These are phyloP conservation scores for Eupristina koningsbergeri DNA, from an alignment of 1,140 invertebrate genomes.

Conservation along the genomic window DNA sequence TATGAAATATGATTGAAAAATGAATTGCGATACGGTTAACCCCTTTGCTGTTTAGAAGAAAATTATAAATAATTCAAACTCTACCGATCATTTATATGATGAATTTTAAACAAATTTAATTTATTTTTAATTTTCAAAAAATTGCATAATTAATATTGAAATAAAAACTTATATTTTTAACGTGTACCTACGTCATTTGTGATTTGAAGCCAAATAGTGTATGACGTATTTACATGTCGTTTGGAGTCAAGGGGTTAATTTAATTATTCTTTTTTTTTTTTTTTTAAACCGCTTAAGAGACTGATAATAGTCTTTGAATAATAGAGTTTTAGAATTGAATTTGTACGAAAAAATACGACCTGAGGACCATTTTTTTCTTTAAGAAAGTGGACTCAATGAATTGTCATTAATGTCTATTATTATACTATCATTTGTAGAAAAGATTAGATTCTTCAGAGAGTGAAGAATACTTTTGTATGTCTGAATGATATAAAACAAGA, in stretches of 20 bases:
- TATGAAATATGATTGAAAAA: constrained; percentile 29
- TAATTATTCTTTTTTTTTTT: constrained; percentile 3
- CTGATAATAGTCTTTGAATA: constrained; percentile 29
- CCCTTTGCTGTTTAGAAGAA: neutral
- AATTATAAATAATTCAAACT: neutral
- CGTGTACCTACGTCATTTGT: constrained; percentile 1
- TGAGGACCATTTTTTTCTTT: constrained; percentile 14
- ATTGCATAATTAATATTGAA: neutral
- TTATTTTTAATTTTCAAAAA: neutral
- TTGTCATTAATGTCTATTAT: constrained; percentile 15
- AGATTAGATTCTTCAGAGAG: constrained; percentile 29
- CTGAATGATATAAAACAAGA: constrained; percentile 29
- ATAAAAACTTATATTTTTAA: neutral
- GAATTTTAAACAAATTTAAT: neutral
- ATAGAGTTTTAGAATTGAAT: constrained; percentile 38
- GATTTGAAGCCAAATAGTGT: neutral
- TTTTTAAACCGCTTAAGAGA: constrained; percentile 23
- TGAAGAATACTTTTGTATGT: constrained; percentile 28
- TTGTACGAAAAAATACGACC: constrained; percentile 18
- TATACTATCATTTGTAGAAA: constrained; percentile 22
- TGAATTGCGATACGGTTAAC: constrained; percentile 27
- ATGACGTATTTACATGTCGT: constrained; percentile 17
- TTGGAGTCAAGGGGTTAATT: constrained; percentile 10
- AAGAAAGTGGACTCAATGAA: constrained; percentile 20
- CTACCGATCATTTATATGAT: neutral